phyloP scores from a whole-genome alignment of 2,888 invertebrate genomes.

The Melitaea athalia region DNA sequence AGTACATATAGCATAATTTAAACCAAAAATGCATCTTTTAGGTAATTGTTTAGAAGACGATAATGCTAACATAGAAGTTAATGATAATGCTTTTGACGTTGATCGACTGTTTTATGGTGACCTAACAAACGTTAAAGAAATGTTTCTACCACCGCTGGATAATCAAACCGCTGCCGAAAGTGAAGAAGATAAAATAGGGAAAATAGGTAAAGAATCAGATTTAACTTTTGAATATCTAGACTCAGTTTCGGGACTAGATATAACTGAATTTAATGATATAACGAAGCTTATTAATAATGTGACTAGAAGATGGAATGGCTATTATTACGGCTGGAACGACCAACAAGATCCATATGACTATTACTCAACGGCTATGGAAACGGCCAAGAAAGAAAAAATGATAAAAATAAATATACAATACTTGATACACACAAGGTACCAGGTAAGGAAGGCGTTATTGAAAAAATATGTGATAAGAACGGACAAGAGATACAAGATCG shows the following conservation, averaged over 20 bases:
- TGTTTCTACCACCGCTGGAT: conserved; percentile 35
- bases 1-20: neutral
- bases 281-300: conserved; percentile 30
- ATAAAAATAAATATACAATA: conserved; percentile 42
- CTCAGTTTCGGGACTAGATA: conserved; percentile 25
- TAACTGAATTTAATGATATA: conserved; percentile 40
- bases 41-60: conserved; percentile 11
- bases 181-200: conserved; percentile 12
- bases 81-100: conserved; percentile 35
- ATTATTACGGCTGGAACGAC: conserved; percentile 27
- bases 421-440: conserved; percentile 50
- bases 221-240: conserved; percentile 23
- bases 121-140: conserved; percentile 37
- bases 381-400: conserved; percentile 24
- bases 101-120: conserved; percentile 37
- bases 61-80: conserved; percentile 17
- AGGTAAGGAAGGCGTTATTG: conserved; percentile 46
- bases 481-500: conserved; percentile 52
- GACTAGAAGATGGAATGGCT: conserved; percentile 25
- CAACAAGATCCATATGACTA: conserved; percentile 24
- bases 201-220: conserved; percentile 18
- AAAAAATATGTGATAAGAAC: conserved; percentile 37
- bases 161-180: neutral
- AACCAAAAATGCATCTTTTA: conserved; percentile 1
- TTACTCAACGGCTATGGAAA: neutral